Evolutionary conservation across 2,797 vertebrate genomes (phyloP), one percentile per base, ranked within the genome.

Genomic region (Sebastes cheni): DNA sequence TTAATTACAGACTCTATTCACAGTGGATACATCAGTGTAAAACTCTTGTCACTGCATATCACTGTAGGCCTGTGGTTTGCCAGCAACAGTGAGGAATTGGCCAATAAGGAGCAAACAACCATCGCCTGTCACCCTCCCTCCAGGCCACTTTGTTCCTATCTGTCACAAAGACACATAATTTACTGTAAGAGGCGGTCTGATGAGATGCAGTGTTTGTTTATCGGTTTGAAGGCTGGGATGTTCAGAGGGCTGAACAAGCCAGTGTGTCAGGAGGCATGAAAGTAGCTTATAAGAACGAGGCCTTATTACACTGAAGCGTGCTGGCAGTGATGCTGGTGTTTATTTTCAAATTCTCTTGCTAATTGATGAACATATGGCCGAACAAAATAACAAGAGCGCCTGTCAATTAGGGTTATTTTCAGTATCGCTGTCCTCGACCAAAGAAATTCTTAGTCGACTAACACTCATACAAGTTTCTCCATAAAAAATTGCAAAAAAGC

Each of bases 1-100:
- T 94, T 95, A 94, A 95, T 96, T 94, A 95, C 92, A 81, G 88
- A 89, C 85, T 91, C 84, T 91, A 89, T 91, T 95, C 93, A 91
- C 91, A 83, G 89, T 79, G 88, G 87, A 88, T 84, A 86, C 86
- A 92, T 88, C 84, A 85, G 79, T 82, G 84, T 77, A 86, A 92
- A 92, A 86, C 75, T 71, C 80, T 75, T 83, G 85, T 84, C 83
- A 81, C 72, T 82, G 79, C 78, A 77, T 74, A 76, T 72, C 82
- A 84, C 78, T 72, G 72, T 61, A 32, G 76, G 70, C 77, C 79
- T 71, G 60, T 80, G 59, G 56, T 83, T 89, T 88, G 73, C 64
- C 65, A 81, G 81, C 34, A 71, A 90, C 79, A 81, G 74, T 72
- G 72, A 85, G 74, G 74, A 85, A 81, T 87, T 75, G 84, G 74